Evolutionary conservation across 2,797 vertebrate species (phyloP), one percentile per base, ranked within the genome.

Genomic region (Sparus aurata): DNA sequence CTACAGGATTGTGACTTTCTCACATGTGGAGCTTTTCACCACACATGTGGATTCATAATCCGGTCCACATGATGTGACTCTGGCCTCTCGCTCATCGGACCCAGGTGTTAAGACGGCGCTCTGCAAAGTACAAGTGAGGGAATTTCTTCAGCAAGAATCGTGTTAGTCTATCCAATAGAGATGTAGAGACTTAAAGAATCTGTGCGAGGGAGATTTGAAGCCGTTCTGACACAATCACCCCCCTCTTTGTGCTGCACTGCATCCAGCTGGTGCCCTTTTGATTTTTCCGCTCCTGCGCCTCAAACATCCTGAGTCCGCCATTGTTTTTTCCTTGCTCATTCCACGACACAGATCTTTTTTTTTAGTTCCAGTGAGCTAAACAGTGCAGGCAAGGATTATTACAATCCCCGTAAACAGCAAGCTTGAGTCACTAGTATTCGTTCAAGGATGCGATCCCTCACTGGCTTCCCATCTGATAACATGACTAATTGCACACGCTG

Each of bases 391-490:
- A 54, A 25, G 1, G 7, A 8, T 47, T 30, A 45, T 57, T 52
- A 43, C 15, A 4, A 57, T 74, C 41, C 58, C 2, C 15, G 3
- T 23, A 34, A 41, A 25, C 16, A 68, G 46, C 45, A 53, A 38
- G 22, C 34, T 11, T 49, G 74, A 73, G 58, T 69, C 60, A 69
- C 38, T 1, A 41, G 12, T 12, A 53, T 59, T 73, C 38, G 41
- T 71, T 59, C 52, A 68, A 73, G 54, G 59, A 41, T 72, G 25
- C 11, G 13, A 69, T 73, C 61, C 34, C 57, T 60, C 20, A 47
- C 47, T 45, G 43, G 49, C 45, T 47, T 60, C 63, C 72, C 55
- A 68, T 16, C 50, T 16, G 47, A 73, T 38, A 69, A 46, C 46
- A 70, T 18, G 1, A 65, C 30, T 22, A 34, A 41, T 38, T 54